Conservation (phyloP, 2,113 vertebrate species). For the Zingel zingel region DNA sequence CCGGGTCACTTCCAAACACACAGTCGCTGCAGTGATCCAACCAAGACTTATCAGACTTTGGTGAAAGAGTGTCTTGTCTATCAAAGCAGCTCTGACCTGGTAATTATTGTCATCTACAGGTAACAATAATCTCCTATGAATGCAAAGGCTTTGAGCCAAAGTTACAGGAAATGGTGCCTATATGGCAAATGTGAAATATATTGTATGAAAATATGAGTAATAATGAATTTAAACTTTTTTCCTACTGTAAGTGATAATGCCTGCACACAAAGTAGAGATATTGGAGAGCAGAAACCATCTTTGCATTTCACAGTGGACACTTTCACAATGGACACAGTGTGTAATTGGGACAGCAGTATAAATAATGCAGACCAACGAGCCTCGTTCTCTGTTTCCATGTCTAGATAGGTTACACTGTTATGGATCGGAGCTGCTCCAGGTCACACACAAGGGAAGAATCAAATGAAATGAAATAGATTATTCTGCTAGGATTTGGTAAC, state of each 20-base stretch:
- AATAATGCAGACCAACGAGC: constrained; percentile 51
- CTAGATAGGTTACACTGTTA: constrained; percentile 1
- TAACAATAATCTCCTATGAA: background rate
- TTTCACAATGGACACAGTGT: too few relatives aligned
- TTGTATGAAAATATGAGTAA: background rate
- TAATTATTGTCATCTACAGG: background rate
- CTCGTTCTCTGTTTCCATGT: constrained; percentile 27
- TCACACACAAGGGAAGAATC: constrained; percentile 25
- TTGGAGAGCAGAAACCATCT: background rate
- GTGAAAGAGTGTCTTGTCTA: constrained; percentile 1
- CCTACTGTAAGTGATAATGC: constrained; percentile 3
- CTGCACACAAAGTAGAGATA: background rate
- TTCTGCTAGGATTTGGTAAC: constrained; percentile 46
- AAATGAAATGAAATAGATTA: constrained; percentile 36
- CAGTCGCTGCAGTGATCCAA: background rate
- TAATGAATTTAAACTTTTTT: background rate
- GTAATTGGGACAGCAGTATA: constrained; percentile 29
- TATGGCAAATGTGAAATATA: background rate
- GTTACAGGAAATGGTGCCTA: background rate
- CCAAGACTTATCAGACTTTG: constrained; percentile 7
- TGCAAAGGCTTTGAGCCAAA: background rate
- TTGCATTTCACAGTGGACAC: constrained; percentile 14
- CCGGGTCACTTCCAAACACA: background rate
- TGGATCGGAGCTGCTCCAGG: constrained; percentile 33
- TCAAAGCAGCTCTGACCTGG: constrained; percentile 11